Evolutionary conservation across 2,113 vertebrate genomes (phyloP).

Genomic region (Toxostoma redivivum): DNA sequence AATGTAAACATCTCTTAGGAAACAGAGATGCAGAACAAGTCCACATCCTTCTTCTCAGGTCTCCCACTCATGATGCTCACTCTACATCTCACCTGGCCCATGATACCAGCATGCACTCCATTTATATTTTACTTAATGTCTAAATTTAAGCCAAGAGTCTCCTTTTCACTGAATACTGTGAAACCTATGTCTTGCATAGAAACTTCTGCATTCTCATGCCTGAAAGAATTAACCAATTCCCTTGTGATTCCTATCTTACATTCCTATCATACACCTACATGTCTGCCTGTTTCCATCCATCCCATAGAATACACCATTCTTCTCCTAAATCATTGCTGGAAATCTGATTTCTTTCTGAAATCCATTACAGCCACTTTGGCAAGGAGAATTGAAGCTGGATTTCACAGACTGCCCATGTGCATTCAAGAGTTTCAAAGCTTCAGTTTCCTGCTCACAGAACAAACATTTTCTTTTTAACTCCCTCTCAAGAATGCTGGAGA

Average conservation of each 20-base stretch:
- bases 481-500: neutral
- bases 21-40: neutral
- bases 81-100: neutral
- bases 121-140: neutral
- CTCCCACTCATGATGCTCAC: neutral
- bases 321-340: neutral
- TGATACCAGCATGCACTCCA: neutral
- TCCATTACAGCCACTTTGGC: neutral
- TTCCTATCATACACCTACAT: neutral
- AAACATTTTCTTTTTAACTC: slow-evolving; percentile 25
- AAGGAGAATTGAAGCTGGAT: neutral
- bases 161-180: neutral
- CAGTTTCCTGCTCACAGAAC: neutral
- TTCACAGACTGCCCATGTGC: slow-evolving; percentile 4
- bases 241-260: neutral
- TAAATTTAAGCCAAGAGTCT: neutral
- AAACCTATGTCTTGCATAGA: neutral
- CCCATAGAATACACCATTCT: neutral
- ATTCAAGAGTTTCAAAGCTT: slow-evolving; percentile 15
- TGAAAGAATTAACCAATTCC: neutral
- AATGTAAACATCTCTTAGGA: neutral
- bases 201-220: neutral
- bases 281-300: neutral
- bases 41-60: neutral
- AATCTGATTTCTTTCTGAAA: slow-evolving; percentile 16